These are phyloP conservation scores for Ophion costatus DNA, from an alignment of 2,888 invertebrate species.

Conservation along the genomic window DNA sequence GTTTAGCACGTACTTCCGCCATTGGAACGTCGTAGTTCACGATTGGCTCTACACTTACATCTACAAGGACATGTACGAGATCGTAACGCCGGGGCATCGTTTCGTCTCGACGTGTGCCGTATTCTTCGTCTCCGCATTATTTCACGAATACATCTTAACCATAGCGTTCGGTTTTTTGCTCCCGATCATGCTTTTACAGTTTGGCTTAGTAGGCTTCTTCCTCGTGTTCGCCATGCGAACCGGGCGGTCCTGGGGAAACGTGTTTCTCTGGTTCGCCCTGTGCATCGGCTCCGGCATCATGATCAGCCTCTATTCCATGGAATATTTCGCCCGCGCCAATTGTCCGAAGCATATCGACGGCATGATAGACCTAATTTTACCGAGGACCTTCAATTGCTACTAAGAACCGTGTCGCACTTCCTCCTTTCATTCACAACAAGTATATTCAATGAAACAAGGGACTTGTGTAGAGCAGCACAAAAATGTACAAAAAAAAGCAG, in stretches of 20 bases:
- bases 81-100: slow-evolving; percentile 83
- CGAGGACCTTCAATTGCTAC: slow-evolving; percentile 84
- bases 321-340: slow-evolving; percentile 92
- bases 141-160: slow-evolving; percentile 94
- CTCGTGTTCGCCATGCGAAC: slow-evolving; percentile 85
- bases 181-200: slow-evolving; percentile 92
- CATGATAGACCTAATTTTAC: slow-evolving; percentile 84
- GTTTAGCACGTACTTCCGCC: slow-evolving; percentile 94
- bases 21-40: slow-evolving; percentile 97
- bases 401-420: slow-evolving; percentile 1
- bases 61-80: slow-evolving; percentile 87
- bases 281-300: slow-evolving; percentile 91
- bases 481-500: slow-evolving; percentile 7
- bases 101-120: slow-evolving; percentile 85
- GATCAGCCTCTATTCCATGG: slow-evolving; percentile 93
- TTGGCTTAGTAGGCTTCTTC: slow-evolving; percentile 88
- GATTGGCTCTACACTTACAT: slow-evolving; percentile 97
- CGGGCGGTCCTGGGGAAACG: slow-evolving; percentile 87
- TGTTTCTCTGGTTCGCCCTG: slow-evolving; percentile 93
- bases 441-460: slow-evolving; percentile 16
- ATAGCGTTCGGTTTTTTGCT: slow-evolving; percentile 94
- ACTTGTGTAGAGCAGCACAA: slow-evolving; percentile 6
- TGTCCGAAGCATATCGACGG: slow-evolving; percentile 85
- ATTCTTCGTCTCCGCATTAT: slow-evolving; percentile 92
- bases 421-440: neutral